Evolutionary conservation across 37 sponge, comb jelly and placozoan genomes (phyloP), one percentile per base, ranked within the genome.

Genomic region (Haliclona indistincta): DNA sequence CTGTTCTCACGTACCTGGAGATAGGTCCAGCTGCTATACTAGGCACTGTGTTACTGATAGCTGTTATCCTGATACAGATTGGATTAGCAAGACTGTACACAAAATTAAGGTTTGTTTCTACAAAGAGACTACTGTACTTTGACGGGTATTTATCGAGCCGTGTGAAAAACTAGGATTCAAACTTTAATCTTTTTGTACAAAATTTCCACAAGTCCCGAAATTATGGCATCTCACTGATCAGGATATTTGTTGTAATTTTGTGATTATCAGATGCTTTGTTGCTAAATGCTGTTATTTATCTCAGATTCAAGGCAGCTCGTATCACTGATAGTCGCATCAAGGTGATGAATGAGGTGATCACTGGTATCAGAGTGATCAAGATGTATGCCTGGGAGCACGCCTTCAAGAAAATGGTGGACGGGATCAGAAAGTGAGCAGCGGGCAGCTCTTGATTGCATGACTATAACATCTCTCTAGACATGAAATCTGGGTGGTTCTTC

Each of bases 1-100:
- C 82, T 22, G 61, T 73, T 42, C 36, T 90, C 11, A 42, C 75
- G 63, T 85, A 83, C 67, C 38, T 36, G 3, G 86, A 90, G 26
- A 43, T 90, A 34, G 88, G 82, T 2, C 64, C 70, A 54, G 70
- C 38, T 53, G 54, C 77, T 4, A 67, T 81, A 39, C 30, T 67
- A 8, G 79, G 63, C 2, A 62, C 60, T 4, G 68, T 41, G 1
- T 60, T 84, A n/a, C 28, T 80, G 20, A n/a, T 78, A 2, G 22
- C 86, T 1, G 76, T 64, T 36, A 29, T 80, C 0, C 83, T 79
- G 43, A 17, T 73, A 20, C 83, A 82, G 45, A 47, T 47, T 15
- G 15, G 10, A 17, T 15, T 47, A 15, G 15, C 15, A 15, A 47
- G 51, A 15, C 15, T 47, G 15, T 47, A 17, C 15, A 47, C 51